Evolutionary conservation across 1,140 invertebrate genomes (phyloP).

Genomic region (Drosophila paulistorum): DNA sequence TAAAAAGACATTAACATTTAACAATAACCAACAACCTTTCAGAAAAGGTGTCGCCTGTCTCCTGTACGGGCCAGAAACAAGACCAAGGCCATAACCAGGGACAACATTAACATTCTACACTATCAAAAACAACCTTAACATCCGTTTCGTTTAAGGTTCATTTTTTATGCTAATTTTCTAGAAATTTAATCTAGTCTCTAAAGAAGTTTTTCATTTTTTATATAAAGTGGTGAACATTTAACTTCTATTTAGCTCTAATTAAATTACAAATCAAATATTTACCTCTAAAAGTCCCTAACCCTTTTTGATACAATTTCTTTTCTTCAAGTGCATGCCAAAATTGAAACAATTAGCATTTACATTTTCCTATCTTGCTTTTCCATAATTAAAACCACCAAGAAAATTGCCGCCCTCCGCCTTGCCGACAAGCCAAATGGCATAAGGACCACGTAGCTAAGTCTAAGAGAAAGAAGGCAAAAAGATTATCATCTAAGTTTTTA

Average conservation of each 20-base stretch:
- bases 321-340: conserved; percentile 14
- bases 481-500: conserved; percentile 73
- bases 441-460: conserved; percentile 68
- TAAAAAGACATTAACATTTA: conserved; percentile 57
- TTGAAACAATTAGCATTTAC: conserved; percentile 72
- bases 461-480: conserved; percentile 28
- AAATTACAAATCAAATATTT: no score
- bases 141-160: no score
- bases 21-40: conserved; percentile 51
- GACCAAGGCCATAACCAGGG: neutral
- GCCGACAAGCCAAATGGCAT: conserved; percentile 43
- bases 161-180: no score
- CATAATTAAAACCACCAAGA: conserved; percentile 57
- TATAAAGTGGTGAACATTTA: no score
- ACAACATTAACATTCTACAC: conserved; percentile 7
- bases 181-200: no score
- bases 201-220: no score
- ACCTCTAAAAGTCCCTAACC: no score
- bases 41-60: conserved; percentile 77
- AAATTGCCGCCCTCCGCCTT: neutral
- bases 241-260: no score
- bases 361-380: conserved; percentile 55
- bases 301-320: neutral
- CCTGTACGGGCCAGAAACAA: conserved; percentile 26
- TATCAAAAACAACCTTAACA: neutral